Evolutionary conservation across 2,113 vertebrate genomes (phyloP).

Genomic region (Emydocephalus ijimae): DNA sequence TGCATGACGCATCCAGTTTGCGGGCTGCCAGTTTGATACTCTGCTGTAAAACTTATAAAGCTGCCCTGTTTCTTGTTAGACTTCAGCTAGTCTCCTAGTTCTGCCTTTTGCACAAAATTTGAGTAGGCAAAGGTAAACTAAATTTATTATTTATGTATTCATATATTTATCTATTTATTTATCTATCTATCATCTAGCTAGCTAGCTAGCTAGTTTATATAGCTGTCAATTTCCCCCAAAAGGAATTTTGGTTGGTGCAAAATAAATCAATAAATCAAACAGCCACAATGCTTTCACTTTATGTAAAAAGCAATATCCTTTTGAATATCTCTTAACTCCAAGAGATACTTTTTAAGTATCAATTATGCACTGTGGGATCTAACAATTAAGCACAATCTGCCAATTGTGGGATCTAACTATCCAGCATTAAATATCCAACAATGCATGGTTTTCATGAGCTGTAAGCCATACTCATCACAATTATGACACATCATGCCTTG

Average conservation of each 20-base stretch:
- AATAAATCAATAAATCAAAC: not conserved
- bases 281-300: not conserved
- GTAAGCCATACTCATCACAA: too few species aligned
- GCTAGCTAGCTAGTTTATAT: not conserved
- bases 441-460: not conserved
- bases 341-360: not conserved
- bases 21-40: too few species aligned
- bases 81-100: not conserved
- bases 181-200: too few species aligned
- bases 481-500: too few species aligned
- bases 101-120: not conserved
- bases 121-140: not conserved
- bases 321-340: not conserved
- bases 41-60: not conserved
- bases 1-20: accelerated
- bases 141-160: not conserved
- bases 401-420: too few species aligned
- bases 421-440: not conserved
- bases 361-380: too few species aligned
- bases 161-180: too few species aligned
- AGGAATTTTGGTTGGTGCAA: not conserved
- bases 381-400: too few species aligned
- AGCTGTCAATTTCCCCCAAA: not conserved
- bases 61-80: not conserved
- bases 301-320: not conserved